Conservation (phyloP, 2,797 vertebrate species). For the Enteromius viviparus region DNA sequence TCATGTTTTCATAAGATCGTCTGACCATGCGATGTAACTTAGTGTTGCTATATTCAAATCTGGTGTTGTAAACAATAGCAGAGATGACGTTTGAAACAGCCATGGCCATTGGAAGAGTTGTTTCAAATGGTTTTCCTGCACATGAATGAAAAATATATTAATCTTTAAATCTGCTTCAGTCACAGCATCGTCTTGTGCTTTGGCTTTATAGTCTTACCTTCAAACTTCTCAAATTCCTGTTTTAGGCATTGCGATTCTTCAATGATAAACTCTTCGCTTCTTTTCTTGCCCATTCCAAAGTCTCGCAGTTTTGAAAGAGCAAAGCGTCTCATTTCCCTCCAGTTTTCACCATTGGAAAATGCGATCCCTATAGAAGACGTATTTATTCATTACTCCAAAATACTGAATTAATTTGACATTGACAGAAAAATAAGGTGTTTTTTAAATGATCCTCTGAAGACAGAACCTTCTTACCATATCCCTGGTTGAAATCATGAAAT, state of each 20-base stretch:
- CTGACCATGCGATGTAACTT: conserved; percentile 61
- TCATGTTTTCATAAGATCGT: conserved; percentile 55
- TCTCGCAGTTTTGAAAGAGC: conserved; percentile 65
- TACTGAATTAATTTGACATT: neutral
- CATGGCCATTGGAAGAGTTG: conserved; percentile 39
- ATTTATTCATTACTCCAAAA: neutral
- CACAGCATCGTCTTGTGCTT: neutral
- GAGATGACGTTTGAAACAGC: conserved; percentile 65
- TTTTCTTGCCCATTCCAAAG: conserved; percentile 71
- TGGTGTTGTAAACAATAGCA: conserved; percentile 56
- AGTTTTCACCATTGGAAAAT: conserved; percentile 67
- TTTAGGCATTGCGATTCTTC: conserved; percentile 63
- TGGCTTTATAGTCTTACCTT: neutral
- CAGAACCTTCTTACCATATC: conserved; percentile 65
- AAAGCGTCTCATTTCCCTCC: conserved; percentile 74
- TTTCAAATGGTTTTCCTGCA: conserved; percentile 69
- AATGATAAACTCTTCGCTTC: conserved; percentile 64
- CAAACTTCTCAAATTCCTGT: conserved; percentile 32
- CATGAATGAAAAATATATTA: neutral
- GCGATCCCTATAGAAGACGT: conserved; percentile 58
- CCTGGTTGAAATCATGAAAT: conserved; percentile 51
- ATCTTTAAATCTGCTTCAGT: neutral
- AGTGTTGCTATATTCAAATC: conserved; percentile 59
- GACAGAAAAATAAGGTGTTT: neutral
- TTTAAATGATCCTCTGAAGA: neutral